Conservation (phyloP, 2,113 vertebrate species). For the Apaloderma vittatum region DNA sequence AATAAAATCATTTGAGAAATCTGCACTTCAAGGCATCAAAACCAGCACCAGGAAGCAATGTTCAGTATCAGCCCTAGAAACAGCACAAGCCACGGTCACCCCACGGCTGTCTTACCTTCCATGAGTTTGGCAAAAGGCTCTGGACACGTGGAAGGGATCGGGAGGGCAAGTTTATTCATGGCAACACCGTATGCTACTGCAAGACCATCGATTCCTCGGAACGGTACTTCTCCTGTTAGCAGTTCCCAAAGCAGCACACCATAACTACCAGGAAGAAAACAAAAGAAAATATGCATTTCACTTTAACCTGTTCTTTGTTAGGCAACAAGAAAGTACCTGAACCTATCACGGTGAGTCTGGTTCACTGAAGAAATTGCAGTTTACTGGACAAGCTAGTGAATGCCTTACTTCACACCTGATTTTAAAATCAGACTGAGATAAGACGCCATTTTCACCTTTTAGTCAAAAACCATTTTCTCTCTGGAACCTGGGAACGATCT, state of each 20-base stretch:
- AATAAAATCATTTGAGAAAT: not conserved
- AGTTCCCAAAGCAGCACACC: conserved; percentile 96
- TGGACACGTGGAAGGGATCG: conserved; percentile 95
- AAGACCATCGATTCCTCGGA: conserved; percentile 94
- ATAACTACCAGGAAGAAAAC: conserved; percentile 79
- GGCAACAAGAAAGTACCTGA: not conserved
- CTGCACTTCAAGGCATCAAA: not conserved
- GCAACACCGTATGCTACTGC: conserved; percentile 96
- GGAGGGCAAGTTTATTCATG: conserved; percentile 98
- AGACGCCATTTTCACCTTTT: not conserved
- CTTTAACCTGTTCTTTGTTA: not conserved
- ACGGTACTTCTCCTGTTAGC: conserved; percentile 94
- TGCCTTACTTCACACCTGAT: not conserved
- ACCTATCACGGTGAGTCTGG: not conserved
- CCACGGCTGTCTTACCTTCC: conserved; percentile 86
- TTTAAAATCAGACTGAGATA: not conserved
- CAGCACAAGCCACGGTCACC: not conserved
- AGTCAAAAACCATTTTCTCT: not conserved
- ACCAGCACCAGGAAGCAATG: not conserved
- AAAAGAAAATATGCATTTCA: not conserved
- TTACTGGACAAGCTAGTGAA: not conserved
- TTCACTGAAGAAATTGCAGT: not conserved
- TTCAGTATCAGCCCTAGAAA: not conserved
- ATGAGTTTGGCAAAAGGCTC: conserved; percentile 94
- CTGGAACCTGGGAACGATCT: not conserved